Evolutionary conservation across 2,797 vertebrate species (phyloP).

Genomic region (Pelodytes ibericus): DNA sequence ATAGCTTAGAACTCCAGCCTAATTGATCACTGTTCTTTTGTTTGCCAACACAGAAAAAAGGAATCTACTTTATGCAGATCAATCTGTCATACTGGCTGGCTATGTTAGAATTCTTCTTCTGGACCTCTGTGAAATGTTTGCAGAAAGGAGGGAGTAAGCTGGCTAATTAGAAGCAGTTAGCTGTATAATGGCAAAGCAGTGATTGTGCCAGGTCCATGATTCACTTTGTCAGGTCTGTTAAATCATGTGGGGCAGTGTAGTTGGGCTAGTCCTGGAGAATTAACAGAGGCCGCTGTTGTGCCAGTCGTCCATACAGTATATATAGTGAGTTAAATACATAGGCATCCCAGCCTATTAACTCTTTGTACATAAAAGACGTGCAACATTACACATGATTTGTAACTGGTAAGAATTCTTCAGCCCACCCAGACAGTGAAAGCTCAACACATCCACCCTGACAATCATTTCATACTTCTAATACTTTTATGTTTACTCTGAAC

Average conservation of each 20-base stretch:
- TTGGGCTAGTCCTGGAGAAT: slow-evolving; percentile 18
- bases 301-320: neutral
- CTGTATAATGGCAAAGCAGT: slow-evolving; percentile 21
- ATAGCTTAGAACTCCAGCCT: too few relatives aligned
- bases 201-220: slow-evolving; percentile 28
- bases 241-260: slow-evolving; percentile 27
- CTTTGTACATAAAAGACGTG: too few relatives aligned
- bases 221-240: slow-evolving; percentile 10
- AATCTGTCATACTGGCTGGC: neutral
- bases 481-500: neutral
- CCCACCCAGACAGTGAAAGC: neutral
- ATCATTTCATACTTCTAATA: neutral
- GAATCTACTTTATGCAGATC: neutral
- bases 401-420: neutral
- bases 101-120: neutral
- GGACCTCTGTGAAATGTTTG: slow-evolving; percentile 8
- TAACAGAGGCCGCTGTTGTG: slow-evolving; percentile 12
- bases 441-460: neutral
- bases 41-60: neutral
- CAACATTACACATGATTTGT: neutral
- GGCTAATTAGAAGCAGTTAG: slow-evolving; percentile 34
- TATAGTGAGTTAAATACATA: neutral
- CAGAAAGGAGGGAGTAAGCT: slow-evolving; percentile 32
- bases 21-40: too few relatives aligned
- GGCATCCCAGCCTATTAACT: neutral